Percentiles rank a stretch among this genome's conserved stretches.
These are phyloP conservation scores for Aspidapion aeneum DNA, from an alignment of 2,888 invertebrate genomes.

Conservation along the genomic window DNA sequence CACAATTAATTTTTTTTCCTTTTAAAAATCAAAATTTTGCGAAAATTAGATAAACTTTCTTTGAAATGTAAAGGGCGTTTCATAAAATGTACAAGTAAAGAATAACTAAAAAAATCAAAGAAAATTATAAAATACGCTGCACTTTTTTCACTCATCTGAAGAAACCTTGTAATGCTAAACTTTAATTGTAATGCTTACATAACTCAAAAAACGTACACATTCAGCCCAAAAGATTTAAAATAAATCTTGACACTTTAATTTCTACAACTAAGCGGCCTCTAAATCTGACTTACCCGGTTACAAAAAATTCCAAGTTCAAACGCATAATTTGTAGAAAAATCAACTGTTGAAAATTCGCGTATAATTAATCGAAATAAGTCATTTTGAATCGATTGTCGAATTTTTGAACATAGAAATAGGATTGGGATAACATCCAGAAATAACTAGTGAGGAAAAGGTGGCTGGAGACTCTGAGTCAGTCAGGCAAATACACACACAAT, in stretches of 20 bases:
- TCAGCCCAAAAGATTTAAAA: background rate
- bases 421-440: background rate
- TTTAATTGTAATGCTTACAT: background rate
- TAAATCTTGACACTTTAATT: background rate
- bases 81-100: too few species aligned
- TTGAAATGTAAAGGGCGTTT: too few species aligned
- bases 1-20: too few species aligned
- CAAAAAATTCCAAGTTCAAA: background rate
- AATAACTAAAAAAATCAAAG: too few species aligned
- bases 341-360: background rate
- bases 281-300: background rate
- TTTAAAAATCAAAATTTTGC: too few species aligned
- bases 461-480: background rate
- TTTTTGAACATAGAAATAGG: background rate
- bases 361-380: background rate
- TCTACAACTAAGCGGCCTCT: background rate
- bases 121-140: too few species aligned
- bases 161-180: too few species aligned
- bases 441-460: background rate
- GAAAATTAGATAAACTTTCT: too few species aligned
- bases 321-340: background rate
- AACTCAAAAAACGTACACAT: background rate
- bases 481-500: background rate
- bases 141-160: too few species aligned
- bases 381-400: background rate